These are phyloP conservation scores for Microctonus hyperodae DNA, from an alignment of 2,888 invertebrate species.

Conservation along the genomic window DNA sequence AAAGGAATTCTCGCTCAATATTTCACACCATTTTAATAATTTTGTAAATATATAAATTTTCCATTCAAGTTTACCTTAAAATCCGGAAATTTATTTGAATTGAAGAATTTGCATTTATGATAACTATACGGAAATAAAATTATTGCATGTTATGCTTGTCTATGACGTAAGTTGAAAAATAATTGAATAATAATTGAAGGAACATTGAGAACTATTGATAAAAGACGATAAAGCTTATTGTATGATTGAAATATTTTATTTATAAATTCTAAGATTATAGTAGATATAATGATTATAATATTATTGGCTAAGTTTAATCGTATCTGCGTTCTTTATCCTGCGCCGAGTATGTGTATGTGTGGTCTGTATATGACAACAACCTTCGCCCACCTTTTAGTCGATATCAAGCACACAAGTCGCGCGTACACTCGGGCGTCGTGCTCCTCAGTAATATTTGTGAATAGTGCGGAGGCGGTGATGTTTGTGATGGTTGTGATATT, in stretches of 20 bases:
- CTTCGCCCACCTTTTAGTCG: slow-evolving; percentile 50
- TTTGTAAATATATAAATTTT: neutral
- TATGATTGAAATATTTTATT: neutral
- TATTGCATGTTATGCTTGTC: neutral
- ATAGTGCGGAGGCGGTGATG: slow-evolving; percentile 38
- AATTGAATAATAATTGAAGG: neutral
- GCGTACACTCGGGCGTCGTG: slow-evolving; percentile 30
- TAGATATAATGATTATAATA: neutral
- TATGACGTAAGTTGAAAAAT: neutral
- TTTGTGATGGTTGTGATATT: neutral
- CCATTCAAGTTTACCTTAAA: too few species aligned
- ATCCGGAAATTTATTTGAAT: too few species aligned
- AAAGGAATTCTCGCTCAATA: neutral
- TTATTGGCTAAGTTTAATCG: neutral
- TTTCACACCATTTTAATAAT: too few species aligned
- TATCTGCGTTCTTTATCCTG: slow-evolving; percentile 20
- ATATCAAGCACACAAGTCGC: slow-evolving; percentile 50
- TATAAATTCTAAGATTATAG: neutral
- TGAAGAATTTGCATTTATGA: neutral
- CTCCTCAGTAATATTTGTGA: slow-evolving; percentile 42
- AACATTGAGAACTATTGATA: too few species aligned
- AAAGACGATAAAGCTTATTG: too few species aligned
- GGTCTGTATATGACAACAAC: slow-evolving; percentile 27
- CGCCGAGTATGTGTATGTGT: slow-evolving; percentile 12
- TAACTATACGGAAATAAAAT: neutral